Conservation (phyloP, 92 coral and sea anemone genomes). For the Epizoanthus rinbou region DNA sequence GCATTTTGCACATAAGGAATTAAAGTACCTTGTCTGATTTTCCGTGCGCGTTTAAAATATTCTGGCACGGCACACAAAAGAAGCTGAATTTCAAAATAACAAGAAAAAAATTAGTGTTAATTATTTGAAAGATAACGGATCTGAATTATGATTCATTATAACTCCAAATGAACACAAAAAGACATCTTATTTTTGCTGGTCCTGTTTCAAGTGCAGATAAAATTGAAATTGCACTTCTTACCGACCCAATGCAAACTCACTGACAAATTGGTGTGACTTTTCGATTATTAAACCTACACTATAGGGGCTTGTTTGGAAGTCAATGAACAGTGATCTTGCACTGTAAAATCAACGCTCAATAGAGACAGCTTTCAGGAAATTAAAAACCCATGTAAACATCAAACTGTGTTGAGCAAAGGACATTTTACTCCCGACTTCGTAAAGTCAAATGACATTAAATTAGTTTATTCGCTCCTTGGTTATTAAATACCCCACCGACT, state of each 20-base stretch:
- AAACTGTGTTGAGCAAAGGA: conserved; percentile 29
- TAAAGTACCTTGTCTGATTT: conserved; percentile 15
- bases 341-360: conserved; percentile 16
- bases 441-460: conserved; percentile 45
- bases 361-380: conserved; percentile 34
- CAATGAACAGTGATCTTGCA: conserved; percentile 10
- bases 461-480: conserved; percentile 41
- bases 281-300: conserved; percentile 17
- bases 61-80: conserved; percentile 10
- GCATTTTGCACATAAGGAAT: not conserved
- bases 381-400: conserved; percentile 35
- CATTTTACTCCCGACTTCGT: conserved; percentile 35
- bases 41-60: not conserved
- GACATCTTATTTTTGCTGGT: conserved; percentile 36
- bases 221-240: not conserved
- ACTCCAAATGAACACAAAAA: conserved; percentile 36
- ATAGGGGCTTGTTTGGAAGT: conserved; percentile 14
- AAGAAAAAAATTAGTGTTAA: conserved; percentile 28
- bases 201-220: conserved; percentile 28
- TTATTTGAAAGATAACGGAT: conserved; percentile 43
- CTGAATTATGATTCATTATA: conserved; percentile 33
- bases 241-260: not conserved
- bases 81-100: conserved; percentile 15
- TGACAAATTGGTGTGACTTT: conserved; percentile 31
- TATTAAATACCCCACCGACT: conserved; percentile 43